Percentiles rank a stretch among this genome's conserved stretches.
These are phyloP conservation scores for Epinephelus moara DNA, from an alignment of 2,113 vertebrate species.

Conservation along the genomic window DNA sequence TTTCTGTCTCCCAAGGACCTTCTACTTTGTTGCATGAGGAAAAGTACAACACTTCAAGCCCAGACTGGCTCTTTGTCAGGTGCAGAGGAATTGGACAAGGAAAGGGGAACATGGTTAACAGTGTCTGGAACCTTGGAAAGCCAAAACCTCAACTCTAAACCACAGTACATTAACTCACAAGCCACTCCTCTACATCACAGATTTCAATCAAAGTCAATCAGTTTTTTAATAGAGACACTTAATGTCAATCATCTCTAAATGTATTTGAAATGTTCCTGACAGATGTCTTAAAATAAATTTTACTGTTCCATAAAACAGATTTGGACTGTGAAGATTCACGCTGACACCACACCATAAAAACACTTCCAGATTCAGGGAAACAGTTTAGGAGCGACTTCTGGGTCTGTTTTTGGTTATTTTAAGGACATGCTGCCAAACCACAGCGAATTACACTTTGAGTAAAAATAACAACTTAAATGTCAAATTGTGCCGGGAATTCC, in stretches of 20 bases:
- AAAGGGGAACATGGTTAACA: background rate
- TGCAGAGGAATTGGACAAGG: background rate
- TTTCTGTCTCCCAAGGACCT: too few relatives aligned
- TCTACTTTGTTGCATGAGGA: background rate
- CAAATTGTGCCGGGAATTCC: background rate
- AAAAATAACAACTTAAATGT: conserved; percentile 10
- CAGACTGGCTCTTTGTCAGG: background rate
- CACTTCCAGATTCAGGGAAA: background rate
- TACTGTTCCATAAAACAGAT: too few relatives aligned
- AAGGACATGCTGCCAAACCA: background rate
- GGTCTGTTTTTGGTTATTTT: conserved; percentile 7
- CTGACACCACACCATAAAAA: background rate
- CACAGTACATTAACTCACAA: too few relatives aligned
- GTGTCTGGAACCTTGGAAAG: too few relatives aligned
- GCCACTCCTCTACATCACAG: too few relatives aligned
- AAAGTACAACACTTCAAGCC: background rate
- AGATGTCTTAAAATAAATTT: too few relatives aligned
- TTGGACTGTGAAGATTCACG: background rate
- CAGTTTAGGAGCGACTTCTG: background rate
- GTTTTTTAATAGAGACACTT: too few relatives aligned
- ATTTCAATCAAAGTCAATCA: too few relatives aligned
- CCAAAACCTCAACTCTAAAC: too few relatives aligned
- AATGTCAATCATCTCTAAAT: too few relatives aligned
- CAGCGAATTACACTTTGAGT: background rate
- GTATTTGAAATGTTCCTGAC: too few relatives aligned